Conservation (phyloP, 2,797 vertebrate genomes). For the Hypotaenidia philippensis region DNA sequence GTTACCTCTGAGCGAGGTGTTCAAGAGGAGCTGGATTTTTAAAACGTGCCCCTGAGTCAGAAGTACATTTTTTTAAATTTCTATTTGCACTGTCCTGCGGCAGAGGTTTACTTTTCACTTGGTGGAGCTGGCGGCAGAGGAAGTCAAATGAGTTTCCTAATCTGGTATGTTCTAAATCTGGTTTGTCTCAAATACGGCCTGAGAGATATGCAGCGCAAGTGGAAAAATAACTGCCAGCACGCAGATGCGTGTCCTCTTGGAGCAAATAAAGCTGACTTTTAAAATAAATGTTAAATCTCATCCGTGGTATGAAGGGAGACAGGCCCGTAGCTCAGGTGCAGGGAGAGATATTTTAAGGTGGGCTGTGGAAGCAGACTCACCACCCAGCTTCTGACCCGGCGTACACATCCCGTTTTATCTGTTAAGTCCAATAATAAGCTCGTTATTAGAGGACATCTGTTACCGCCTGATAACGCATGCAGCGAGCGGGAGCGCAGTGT, state of each 20-base stretch:
- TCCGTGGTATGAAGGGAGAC: background rate
- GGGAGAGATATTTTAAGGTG: slow-evolving; percentile 35
- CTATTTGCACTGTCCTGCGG: background rate
- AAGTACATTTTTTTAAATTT: background rate
- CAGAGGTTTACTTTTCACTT: slow-evolving; percentile 30
- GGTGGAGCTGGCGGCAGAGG: background rate
- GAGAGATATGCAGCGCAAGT: background rate
- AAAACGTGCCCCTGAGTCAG: background rate
- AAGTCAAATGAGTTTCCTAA: slow-evolving; percentile 67
- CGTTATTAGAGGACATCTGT: slow-evolving; percentile 38
- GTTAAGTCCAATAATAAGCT: slow-evolving; percentile 30
- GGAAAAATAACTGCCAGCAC: slow-evolving; percentile 50
- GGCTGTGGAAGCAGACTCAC: background rate
- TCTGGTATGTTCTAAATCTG: slow-evolving; percentile 62
- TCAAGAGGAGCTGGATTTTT: background rate
- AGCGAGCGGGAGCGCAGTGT: background rate
- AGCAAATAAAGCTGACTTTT: slow-evolving; percentile 59
- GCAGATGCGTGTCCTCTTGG: background rate
- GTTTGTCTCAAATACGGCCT: slow-evolving; percentile 58
- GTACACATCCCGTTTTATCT: slow-evolving; percentile 3
- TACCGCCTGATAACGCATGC: background rate
- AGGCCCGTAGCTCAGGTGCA: background rate
- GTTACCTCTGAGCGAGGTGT: background rate
- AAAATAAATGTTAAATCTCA: slow-evolving; percentile 57
- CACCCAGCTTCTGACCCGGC: background rate